phyloP scores from a whole-genome alignment of 2,113 vertebrate genomes.

The Equus przewalskii region DNA sequence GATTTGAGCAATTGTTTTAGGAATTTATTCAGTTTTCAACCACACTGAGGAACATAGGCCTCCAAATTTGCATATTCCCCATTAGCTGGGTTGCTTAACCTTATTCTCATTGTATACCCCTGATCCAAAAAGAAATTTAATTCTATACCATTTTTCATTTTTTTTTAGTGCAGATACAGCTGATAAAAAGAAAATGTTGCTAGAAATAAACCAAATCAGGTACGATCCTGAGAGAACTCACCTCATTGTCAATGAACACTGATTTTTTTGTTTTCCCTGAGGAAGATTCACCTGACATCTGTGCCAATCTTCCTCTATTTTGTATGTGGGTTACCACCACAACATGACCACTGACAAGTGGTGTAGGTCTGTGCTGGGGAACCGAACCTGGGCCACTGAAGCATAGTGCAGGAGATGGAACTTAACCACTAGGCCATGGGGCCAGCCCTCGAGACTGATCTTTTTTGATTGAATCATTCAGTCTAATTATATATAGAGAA shows the following conservation, averaged over 20 bases:
- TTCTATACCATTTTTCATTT: not conserved
- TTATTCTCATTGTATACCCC: not conserved
- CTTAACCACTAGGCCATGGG: no score
- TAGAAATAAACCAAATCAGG: not conserved
- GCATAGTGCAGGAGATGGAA: no score
- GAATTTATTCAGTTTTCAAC: not conserved
- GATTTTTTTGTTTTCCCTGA: not conserved
- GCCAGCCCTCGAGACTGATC: no score
- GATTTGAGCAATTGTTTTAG: not conserved
- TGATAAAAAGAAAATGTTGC: not conserved
- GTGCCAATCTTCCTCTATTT: no score
- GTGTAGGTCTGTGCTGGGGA: no score
- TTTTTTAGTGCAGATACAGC: not conserved
- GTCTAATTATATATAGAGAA: not conserved
- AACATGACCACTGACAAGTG: no score
- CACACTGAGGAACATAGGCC: not conserved
- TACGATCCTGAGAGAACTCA: not conserved
- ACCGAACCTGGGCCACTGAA: no score
- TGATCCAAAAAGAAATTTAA: not conserved
- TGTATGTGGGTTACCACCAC: no score
- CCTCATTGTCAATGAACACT: not conserved
- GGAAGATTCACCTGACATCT: no score
- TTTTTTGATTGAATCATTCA: constrained; percentile 24
- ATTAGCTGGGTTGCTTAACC: not conserved
- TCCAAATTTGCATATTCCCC: not conserved